These are phyloP conservation scores for Gopherus evgoodei DNA, from an alignment of 2,113 vertebrate genomes.

Conservation along the genomic window DNA sequence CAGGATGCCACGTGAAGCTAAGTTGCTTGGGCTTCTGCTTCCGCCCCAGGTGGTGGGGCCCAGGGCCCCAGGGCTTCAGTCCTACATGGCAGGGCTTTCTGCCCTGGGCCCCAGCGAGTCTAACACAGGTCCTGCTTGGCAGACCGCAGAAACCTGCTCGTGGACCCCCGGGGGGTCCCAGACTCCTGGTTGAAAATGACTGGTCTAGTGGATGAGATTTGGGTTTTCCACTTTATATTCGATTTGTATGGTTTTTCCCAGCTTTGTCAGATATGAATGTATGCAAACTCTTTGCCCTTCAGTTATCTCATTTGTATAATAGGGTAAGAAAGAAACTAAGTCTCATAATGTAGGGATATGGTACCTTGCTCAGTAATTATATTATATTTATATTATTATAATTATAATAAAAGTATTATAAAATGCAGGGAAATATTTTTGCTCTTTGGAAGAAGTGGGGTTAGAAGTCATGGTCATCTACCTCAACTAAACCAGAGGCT, in stretches of 20 bases:
- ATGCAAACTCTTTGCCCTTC: accelerated
- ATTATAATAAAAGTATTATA: background rate
- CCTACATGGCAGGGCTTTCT: too few relatives aligned
- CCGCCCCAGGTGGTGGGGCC: too few relatives aligned
- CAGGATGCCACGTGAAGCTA: too few relatives aligned
- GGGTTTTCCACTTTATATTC: accelerated
- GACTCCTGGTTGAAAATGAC: too few relatives aligned
- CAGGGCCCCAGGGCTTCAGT: too few relatives aligned
- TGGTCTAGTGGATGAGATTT: accelerated
- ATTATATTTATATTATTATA: too few relatives aligned
- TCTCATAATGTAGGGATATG: background rate
- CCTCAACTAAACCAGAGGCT: too few relatives aligned
- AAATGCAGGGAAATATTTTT: background rate
- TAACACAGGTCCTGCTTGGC: too few relatives aligned
- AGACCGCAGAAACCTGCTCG: too few relatives aligned
- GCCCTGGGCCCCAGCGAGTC: too few relatives aligned
- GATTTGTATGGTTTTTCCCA: background rate
- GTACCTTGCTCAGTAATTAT: background rate
- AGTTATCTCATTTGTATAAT: background rate
- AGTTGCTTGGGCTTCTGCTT: too few relatives aligned
- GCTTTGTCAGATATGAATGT: accelerated
- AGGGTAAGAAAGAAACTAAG: background rate
- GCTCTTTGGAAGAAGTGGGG: background rate
- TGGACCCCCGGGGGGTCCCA: too few relatives aligned
- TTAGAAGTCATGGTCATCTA: background rate